Evolutionary conservation across 2,888 invertebrate genomes (phyloP), one percentile per base, ranked within the genome.

Genomic region (Neoitamus cyanurus): DNA sequence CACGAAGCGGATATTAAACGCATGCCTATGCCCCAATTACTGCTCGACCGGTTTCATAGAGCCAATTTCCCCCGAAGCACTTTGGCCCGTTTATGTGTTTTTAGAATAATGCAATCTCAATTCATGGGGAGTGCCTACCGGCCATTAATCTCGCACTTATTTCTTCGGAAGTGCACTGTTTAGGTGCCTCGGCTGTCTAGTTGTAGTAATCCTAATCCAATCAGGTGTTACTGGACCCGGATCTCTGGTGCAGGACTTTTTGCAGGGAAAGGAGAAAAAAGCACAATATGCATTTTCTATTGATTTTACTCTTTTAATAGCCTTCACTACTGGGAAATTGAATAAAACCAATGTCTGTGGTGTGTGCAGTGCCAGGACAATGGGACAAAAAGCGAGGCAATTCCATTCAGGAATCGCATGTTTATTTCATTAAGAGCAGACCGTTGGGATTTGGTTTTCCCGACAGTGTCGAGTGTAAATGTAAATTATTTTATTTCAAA

Each of bases 401-500:
- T 77, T 77, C 25, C 25, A 46, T 77, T 77, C 77, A 42, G 77
- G 36, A 77, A 46, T 77, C 77, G 77, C 77, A 77, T 77, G 37
- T 77, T 77, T 77, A 77, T 77, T 77, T 77, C 77, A 77, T 42
- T 77, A 77, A 36, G 9, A 30, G 42, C 77, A 77, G 20, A 77
- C 28, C 77, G 28, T 42, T 25, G 73, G 15, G 77, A 25, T 77
- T 77, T 25, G 15, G 42, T 46, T 77, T 25, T 46, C 25, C 28
- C 42, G 42, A 37, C 46, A 77, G 7, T 77, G 42, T 28, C 28
- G 77, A 77, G 77, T 77, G 42, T 77, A 77, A 46, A 46, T 77
- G 77, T 77, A 77, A 77, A 77, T 77, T 25, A 77, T 77, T 77
- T 77, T 77, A 77, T 77, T 77, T 77, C 11, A 42, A 73, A 73